phyloP scores from a whole-genome alignment of 2,113 vertebrate genomes.

The Gnathonemus echidnorhynchus region DNA sequence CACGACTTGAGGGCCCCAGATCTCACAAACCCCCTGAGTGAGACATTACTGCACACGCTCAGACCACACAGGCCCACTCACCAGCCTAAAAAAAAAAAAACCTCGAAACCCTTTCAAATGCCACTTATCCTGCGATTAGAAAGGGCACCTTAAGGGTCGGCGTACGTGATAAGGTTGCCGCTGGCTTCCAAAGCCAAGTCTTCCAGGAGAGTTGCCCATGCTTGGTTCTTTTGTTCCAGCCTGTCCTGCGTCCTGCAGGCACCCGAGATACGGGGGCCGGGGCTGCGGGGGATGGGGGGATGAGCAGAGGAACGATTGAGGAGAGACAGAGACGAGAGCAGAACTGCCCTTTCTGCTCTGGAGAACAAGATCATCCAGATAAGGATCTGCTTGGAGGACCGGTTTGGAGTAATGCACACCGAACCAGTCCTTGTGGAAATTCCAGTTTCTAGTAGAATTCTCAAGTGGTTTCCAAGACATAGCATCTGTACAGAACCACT shows the following conservation, averaged over 20 bases:
- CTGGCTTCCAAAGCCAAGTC: neutral
- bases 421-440: neutral
- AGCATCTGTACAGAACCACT: neutral
- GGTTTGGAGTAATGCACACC: neutral
- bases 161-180: neutral
- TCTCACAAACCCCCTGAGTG: constrained; percentile 1
- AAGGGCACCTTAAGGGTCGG: neutral
- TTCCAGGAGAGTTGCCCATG: neutral
- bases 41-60: neutral
- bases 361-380: neutral
- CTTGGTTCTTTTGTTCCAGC: neutral
- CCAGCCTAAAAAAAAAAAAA: neutral
- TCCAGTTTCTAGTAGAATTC: neutral
- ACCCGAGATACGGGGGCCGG: neutral
- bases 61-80: neutral
- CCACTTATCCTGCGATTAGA: neutral
- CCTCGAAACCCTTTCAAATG: neutral
- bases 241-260: neutral
- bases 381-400: neutral
- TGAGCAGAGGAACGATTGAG: neutral
- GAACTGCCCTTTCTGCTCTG: neutral
- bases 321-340: neutral
- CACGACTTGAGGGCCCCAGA: neutral
- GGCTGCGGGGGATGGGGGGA: neutral
- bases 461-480: neutral